Evolutionary conservation across 2,113 vertebrate genomes (phyloP), one percentile per base, ranked within the genome.

Genomic region (Halichoerus grypus): DNA sequence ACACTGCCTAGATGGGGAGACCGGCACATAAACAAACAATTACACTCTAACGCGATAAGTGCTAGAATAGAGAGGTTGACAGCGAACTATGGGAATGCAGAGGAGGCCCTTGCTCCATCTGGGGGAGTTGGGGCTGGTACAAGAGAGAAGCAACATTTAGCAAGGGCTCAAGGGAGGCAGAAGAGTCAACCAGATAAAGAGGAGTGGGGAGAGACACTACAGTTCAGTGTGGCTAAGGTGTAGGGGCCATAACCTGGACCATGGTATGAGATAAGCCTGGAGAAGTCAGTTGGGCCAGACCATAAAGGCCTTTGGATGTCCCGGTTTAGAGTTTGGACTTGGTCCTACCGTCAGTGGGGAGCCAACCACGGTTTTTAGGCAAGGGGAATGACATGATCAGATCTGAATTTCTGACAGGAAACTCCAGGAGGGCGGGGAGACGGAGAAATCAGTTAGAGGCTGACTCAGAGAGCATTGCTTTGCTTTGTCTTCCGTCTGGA

Each of bases 371-470:
- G 63, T 86, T 96, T 89, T 46, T 84, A 94, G 81, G 88, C 86
- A 88, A 31, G 28, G 10, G 36, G 36, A 93, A 65, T 94, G 89
- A 88, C 26, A 65, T 65, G 85, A 94, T 91, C 76, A 77, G 85
- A 82, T 91, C 76, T 94, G 84, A 95, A 91, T 93, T 92, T 95
- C 80, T 83, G 74, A 94, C 26, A 5, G 61, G 92, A 97, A 95
- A 67, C 82, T 95, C 67, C 59, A 39, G 67, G 39, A 69, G 4
- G 24, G 77, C 55, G 10, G 19, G 24, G 16, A 91, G 69, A 90
- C 51, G 36, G 22, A 36, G 36, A 83, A 86, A 87, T 87, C 51
- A 86, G 69, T 72, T 67, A 76, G 24, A 93, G 39, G n/a, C 63
- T 92, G 63, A 87, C 67, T 96, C 5, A 36, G 65, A 94, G 49